A percentile compares a stretch with the other conserved stretches of the same genome.
Evolutionary conservation across 1,140 invertebrate genomes (phyloP).

Genomic region (Melipona quadrifasciata): DNA sequence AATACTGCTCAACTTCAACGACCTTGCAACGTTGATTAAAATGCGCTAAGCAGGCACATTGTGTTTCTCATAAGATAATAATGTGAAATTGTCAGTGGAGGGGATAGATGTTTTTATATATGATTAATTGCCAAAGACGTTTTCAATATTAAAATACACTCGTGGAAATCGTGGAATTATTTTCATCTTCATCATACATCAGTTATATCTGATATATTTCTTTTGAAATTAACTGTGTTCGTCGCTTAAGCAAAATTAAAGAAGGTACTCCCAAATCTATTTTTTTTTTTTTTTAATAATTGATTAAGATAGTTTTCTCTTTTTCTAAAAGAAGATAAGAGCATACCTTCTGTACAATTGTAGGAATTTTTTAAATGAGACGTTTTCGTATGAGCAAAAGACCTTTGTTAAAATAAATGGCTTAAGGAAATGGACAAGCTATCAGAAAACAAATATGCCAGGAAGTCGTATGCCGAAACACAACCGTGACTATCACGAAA

Average conservation of each 20-base stretch:
- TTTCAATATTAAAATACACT: neutral
- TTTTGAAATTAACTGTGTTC: neutral
- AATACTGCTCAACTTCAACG: constrained; percentile 12
- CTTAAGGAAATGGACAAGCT: neutral
- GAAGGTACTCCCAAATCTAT: neutral
- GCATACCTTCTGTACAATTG: neutral
- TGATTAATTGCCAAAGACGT: neutral
- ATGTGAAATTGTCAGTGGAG: neutral
- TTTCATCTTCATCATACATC: constrained; percentile 8
- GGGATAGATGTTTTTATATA: too few species aligned
- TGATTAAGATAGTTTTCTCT: neutral
- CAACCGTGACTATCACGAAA: neutral
- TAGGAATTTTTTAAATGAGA: neutral
- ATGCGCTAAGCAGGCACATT: constrained; percentile 12
- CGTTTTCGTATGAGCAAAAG: neutral
- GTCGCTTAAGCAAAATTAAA: neutral
- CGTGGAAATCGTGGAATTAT: neutral
- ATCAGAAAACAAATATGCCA: neutral
- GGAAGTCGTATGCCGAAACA: neutral
- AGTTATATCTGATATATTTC: too few species aligned
- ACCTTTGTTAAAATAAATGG: neutral
- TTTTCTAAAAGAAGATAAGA: neutral
- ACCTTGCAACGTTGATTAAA: constrained; percentile 43
- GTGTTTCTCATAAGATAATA: neutral
- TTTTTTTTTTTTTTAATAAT: neutral